Percentiles rank a stretch among this genome's conserved stretches.
phyloP scores from a whole-genome alignment of 2,113 vertebrate genomes.

The Bubo scandiacus region DNA sequence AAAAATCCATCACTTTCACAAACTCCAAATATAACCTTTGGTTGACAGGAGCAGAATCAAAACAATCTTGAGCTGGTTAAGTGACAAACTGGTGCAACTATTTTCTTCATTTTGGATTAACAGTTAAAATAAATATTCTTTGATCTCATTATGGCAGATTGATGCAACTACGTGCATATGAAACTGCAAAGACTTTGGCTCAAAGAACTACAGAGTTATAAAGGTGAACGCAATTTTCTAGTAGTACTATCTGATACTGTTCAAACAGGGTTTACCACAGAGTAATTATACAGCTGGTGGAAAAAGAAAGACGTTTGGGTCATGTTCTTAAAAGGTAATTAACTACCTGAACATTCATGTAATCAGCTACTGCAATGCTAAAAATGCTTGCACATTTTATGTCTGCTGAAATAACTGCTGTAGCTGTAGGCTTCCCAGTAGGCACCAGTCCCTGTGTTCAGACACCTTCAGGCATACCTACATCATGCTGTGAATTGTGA shows the following conservation, averaged over 20 bases:
- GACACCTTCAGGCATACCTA: background rate
- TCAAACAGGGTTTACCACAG: background rate
- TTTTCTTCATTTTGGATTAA: background rate
- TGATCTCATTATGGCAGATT: background rate
- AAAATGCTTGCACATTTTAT: background rate
- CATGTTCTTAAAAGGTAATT: background rate
- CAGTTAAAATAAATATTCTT: constrained; percentile 17
- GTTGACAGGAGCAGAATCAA: background rate
- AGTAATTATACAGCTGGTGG: background rate
- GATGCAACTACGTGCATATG: background rate
- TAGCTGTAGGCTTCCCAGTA: background rate
- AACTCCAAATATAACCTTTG: background rate
- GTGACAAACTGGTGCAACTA: background rate
- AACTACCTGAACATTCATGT: background rate
- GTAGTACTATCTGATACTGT: background rate
- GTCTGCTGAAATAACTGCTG: background rate
- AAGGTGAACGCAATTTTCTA: background rate
- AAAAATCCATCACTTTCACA: background rate
- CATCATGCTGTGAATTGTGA: background rate
- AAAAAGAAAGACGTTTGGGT: background rate
- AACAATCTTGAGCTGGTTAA: background rate
- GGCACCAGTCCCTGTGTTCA: background rate
- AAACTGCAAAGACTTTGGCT: background rate
- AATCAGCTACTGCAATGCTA: background rate
- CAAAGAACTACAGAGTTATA: background rate